Percentiles rank a stretch among this genome's conserved stretches.
Evolutionary conservation across 2,888 invertebrate species (phyloP).

Genomic region (Hybos culiciformis): DNA sequence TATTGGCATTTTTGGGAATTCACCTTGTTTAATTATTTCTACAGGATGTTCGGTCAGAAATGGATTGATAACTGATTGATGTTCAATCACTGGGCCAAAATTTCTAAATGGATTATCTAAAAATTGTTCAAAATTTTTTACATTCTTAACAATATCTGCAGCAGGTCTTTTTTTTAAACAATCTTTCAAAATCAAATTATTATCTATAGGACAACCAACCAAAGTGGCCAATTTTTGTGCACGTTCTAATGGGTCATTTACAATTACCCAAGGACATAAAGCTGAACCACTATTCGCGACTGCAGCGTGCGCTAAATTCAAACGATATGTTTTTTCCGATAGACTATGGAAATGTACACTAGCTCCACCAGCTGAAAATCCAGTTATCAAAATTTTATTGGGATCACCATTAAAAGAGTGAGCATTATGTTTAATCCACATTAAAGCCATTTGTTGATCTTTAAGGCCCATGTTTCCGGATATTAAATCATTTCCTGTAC

Average conservation of each 20-base stretch:
- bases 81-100: slow-evolving; percentile 59
- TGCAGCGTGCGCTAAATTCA: slow-evolving; percentile 12
- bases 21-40: slow-evolving; percentile 43
- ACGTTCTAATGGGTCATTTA: slow-evolving; percentile 36
- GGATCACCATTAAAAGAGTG: slow-evolving; percentile 58
- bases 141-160: slow-evolving; percentile 43
- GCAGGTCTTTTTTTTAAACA: slow-evolving; percentile 51
- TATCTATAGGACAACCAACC: slow-evolving; percentile 47
- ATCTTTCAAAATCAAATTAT: slow-evolving; percentile 42
- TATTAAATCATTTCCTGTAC: slow-evolving; percentile 52
- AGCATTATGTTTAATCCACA: slow-evolving; percentile 57
- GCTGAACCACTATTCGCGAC: slow-evolving; percentile 55
- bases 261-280: slow-evolving; percentile 46
- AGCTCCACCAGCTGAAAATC: slow-evolving; percentile 61
- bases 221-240: slow-evolving; percentile 44
- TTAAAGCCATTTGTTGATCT: slow-evolving; percentile 56
- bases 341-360: slow-evolving; percentile 61
- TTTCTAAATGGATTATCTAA: slow-evolving; percentile 55
- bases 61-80: slow-evolving; percentile 36
- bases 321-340: slow-evolving; percentile 35
- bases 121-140: slow-evolving; percentile 32
- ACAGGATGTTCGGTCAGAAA: slow-evolving; percentile 54
- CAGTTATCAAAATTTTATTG: slow-evolving; percentile 50
- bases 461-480: slow-evolving; percentile 62
- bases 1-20: slow-evolving; percentile 53